Evolutionary conservation across 1,140 invertebrate species (phyloP), one percentile per base, ranked within the genome.

Genomic region (Anthonomus grandis): DNA sequence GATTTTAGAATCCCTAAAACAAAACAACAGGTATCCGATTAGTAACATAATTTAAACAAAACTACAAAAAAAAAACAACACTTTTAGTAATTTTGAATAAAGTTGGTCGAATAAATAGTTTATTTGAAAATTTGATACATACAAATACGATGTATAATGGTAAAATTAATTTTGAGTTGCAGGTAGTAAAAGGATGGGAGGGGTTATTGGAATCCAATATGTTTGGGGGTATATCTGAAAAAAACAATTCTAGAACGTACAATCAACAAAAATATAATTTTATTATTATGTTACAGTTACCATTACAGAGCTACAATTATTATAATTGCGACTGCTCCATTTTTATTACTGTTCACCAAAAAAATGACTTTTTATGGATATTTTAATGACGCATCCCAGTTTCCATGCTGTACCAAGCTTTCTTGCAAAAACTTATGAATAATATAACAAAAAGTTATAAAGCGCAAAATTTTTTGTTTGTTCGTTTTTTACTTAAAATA

Each of bases 151-250:
- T 22, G 19, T 41, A 50, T 41, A 48, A 47, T 12, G 22, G 15
- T n/a, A n/a, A 12, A 13, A 3, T 47, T 17, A 27, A 27, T 15
- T 21, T 2, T 27, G 34, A 46, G 42, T 34, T 24, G 15, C 22
- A 22, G 38, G 15, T 49, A 6, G 36, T 24, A 50, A 10, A 23
- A 19, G 36, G 45, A 15, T 37, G 39, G 31, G 34, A 24, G 19
- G 13, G 25, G 47, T 63, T 42, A 64, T 19, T 59, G 54, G 58
- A 67, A 69, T 46, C 65, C 61, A 23, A 70, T 69, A 55, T 63
- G 60, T 64, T 63, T 66, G 36, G 68, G 68, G 42, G 66, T 67
- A 41, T 70, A 70, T 70, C 68, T 70, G 64, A 44, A 68, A 67
- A 62, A 60, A 17, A 62, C 13, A 42, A 52, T 42, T 22, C 22